Base-by-base conservation (phyloP, 2,888 invertebrate species). In the Ptychoptera contaminata region DNA sequence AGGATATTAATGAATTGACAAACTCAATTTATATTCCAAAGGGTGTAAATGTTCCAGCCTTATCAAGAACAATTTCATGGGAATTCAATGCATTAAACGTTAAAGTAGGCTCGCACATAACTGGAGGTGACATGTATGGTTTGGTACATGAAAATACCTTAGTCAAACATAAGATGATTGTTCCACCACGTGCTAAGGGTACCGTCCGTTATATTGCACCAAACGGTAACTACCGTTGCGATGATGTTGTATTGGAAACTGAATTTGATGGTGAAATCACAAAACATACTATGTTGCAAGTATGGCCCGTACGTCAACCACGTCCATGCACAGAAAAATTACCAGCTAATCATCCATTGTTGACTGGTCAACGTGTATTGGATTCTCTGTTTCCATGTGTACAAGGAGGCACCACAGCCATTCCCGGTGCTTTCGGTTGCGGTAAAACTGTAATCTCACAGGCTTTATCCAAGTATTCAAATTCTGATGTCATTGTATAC, bases 361-460 rank as follows among this genome's bases (percentile, higher is more conserved):
- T 99, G 51, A 97, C 97, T 54, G 98, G 98, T 1, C 98, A 99
- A 69, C 77, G 98, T 50, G 97, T 98, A 42, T 73, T 99, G 49
- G 98, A 99, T 71, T 88, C 97, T 1, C 76, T 99, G 40, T 98
- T 99, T 77, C 98, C 98, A 77, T 94, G 93, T 63, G 96, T 97
- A 16, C 94, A 94, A 69, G 97, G 97, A 50, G 97, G 97, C 51
- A 97, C 97, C 37, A 97, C 97, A 2, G 96, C 96, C 58, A 96
- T 97, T 69, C 96, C 96, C 57, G 97, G 98, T 47, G 98, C 98
- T 60, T 98, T 99, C 72, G 98, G 98, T 67, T 99, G 98, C 69
- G 98, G 98, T 57, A 99, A 99, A 74, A 99, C 98, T 67, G 98
- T 99, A 59, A 98, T 99, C 70, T 98, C 97, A 7, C 98, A 98